A percentile compares a stretch with the other conserved stretches of the same genome.
Evolutionary conservation across 2,888 invertebrate genomes (phyloP).

Genomic region (Drosophila niveifrons): DNA sequence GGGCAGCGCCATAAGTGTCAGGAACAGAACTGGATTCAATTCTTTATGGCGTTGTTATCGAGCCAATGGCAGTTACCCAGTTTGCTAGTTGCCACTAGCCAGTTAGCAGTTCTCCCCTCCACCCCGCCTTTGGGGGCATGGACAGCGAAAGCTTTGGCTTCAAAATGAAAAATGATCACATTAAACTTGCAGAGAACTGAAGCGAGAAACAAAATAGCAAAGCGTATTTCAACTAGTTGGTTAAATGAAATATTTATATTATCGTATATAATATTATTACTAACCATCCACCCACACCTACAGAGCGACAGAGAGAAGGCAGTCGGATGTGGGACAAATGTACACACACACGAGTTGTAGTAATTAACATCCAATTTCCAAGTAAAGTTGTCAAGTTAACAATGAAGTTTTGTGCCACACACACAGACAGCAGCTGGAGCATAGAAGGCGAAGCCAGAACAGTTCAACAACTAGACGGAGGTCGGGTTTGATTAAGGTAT

Average conservation of each 20-base stretch:
- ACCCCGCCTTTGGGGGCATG: neutral
- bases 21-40: slow-evolving; percentile 69
- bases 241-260: slow-evolving; percentile 22
- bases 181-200: slow-evolving; percentile 45
- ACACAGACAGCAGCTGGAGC: neutral
- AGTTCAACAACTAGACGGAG: slow-evolving; percentile 6
- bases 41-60: slow-evolving; percentile 63
- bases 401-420: slow-evolving; percentile 52
- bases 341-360: slow-evolving; percentile 61
- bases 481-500: slow-evolving; percentile 72
- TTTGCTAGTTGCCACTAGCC: neutral
- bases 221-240: slow-evolving; percentile 26
- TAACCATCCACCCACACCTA: slow-evolving; percentile 4
- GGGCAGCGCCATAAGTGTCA: slow-evolving; percentile 72
- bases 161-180: slow-evolving; percentile 66
- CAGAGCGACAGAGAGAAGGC: neutral
- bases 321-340: slow-evolving; percentile 2
- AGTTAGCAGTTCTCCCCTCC: neutral
- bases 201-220: slow-evolving; percentile 17
- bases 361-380: slow-evolving; percentile 73
- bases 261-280: slow-evolving; percentile 20
- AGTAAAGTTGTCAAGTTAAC: slow-evolving; percentile 68
- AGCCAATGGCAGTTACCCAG: slow-evolving; percentile 46
- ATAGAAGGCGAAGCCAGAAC: slow-evolving; percentile 1
- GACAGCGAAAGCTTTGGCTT: slow-evolving; percentile 36